Evolutionary conservation across 2,113 vertebrate genomes (phyloP), one percentile per base, ranked within the genome.

Genomic region (Morone saxatilis): DNA sequence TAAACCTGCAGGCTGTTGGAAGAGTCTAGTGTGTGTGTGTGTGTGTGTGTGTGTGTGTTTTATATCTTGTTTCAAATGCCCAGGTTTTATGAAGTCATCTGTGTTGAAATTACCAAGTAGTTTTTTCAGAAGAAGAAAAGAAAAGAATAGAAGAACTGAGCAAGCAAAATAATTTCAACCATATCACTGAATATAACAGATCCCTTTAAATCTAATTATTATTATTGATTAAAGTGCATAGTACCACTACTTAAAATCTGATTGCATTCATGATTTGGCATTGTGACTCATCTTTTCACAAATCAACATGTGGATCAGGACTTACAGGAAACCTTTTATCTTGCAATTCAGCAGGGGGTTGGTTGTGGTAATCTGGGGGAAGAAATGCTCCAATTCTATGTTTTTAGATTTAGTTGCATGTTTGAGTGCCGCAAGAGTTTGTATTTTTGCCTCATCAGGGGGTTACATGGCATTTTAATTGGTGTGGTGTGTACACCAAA

Each of bases 361-460:
- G 76, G n/a, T 66, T 76, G 36, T 86, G 67, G 77, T 71, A 57
- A 66, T 76, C 25, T 51, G 48, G 17, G 19, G 8, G 2, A 14
- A 17, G 43, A 71, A 72, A 13, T 3, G 4, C 40, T 76, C 43
- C 74, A 48, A 10, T 86, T 85, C 54, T 76, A 31, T 69, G 73
- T 73, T 85, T 80, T 74, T 68, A 83, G 70, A 63, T 72, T 73
- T 81, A 81, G 81, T 77, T 86, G 76, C 75, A 67, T 8, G 83
- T 71, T 74, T 51, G 56, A 75, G 38, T 9, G 61, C 84, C 71
- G 0, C 85, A 88, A 7, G 76, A 86, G 75, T 79, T 88, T 56
- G 54, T 88, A 86, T 85, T 88, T 92, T 80, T 88, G 78, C 81
- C 76, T 83, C 82, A 83, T 84, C 78, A 43, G 89, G 87, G 83